Conservation (phyloP, 53 echinoderm and acorn worm genomes). For the Holothuria scabra region DNA sequence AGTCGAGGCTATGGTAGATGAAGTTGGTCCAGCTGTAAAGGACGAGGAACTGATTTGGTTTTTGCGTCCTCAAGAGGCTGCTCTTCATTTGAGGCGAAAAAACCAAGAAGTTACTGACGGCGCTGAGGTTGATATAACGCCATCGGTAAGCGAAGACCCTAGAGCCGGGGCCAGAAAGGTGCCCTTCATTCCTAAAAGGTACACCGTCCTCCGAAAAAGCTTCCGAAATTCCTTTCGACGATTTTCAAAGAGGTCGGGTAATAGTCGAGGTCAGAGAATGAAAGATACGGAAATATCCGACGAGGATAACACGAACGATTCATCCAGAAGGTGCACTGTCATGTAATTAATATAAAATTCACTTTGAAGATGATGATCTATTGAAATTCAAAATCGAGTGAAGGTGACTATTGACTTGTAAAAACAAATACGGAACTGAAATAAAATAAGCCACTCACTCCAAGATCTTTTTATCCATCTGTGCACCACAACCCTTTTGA, state of each 20-base stretch:
- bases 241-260: background rate
- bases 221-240: slow-evolving; percentile 10
- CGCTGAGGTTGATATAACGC: background rate
- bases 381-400: too few relatives aligned
- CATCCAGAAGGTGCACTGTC: background rate
- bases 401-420: too few relatives aligned
- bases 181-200: slow-evolving; percentile 64
- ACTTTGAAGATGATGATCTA: too few relatives aligned
- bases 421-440: too few relatives aligned
- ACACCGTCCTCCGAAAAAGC: slow-evolving; percentile 34
- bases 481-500: too few relatives aligned
- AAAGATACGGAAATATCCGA: background rate
- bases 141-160: slow-evolving; percentile 33
- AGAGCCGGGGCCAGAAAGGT: slow-evolving; percentile 41
- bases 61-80: slow-evolving; percentile 87
- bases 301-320: background rate
- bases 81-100: slow-evolving; percentile 44
- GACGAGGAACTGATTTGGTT: slow-evolving; percentile 91
- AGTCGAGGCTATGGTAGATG: slow-evolving; percentile 60
- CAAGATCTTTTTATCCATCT: too few relatives aligned
- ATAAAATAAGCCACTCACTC: too few relatives aligned
- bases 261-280: background rate
- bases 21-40: slow-evolving; percentile 64
- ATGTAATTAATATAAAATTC: background rate
- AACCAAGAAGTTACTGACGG: background rate